Evolutionary conservation across 2,797 vertebrate genomes (phyloP), one percentile per base, ranked within the genome.

Genomic region (Sardinella longiceps): DNA sequence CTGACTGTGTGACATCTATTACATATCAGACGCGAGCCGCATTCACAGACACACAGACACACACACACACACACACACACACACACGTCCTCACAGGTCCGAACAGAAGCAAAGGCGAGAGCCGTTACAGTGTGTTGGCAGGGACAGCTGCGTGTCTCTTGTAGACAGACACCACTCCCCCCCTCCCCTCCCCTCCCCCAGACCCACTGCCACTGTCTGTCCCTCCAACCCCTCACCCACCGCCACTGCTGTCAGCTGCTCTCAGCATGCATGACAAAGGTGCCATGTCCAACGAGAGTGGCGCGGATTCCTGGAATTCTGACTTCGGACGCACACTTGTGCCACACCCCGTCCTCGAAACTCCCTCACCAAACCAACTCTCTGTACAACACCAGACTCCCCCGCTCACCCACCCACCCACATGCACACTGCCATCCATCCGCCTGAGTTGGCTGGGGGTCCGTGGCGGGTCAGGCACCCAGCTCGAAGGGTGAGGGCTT

Each of bases 211-310:
- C 83, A 87, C 88, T 83, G 90, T 93, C 94, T 94, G 53, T 89
- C 89, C 85, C n/a, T 28, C 9, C 37, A 33, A 18, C 18, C 33
- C 70, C 70, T 20, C 37, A 39, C 15, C 10, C 5, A 30, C 30
- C 63, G 12, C 28, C 1, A 70, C 30, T 3, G 23, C 28, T 50
- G 23, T 81, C 94, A 95, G 94, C 93, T 95, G 93, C 93, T 87
- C 90, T 91, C 90, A 92, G 94, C 90, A 92, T 88, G 89, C 90
- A 10, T 94, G 88, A 93, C 93, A 92, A 88, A 94, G 93, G 92
- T 94, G 91, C 93, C 92, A 91, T 9, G 0, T 88, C 87, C 85
- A 91, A 93, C 88, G 91, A 89, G 86, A 91, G 87, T 77, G 70
- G 70, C 70, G 15, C 88, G 74, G 88, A 92, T 85, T 86, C 81